Evolutionary conservation across 2,797 vertebrate species (phyloP).

Genomic region (Falco biarmicus): DNA sequence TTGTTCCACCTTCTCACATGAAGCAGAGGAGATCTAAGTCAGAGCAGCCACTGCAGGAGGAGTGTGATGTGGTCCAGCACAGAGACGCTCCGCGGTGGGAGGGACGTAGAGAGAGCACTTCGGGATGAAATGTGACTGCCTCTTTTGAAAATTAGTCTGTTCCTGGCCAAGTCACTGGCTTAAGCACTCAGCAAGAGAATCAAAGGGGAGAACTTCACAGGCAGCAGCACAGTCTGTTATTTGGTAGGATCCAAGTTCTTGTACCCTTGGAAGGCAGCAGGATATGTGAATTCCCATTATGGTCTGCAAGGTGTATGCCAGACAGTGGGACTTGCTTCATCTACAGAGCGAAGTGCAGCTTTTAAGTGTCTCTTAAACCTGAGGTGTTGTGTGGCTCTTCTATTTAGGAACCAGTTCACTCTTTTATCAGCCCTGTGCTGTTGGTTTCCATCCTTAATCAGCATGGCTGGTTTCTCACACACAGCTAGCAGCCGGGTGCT

Average conservation of each 20-base stretch:
- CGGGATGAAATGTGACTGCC: background rate
- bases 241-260: background rate
- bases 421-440: background rate
- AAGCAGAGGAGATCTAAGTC: background rate
- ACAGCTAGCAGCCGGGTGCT: background rate
- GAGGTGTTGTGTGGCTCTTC: background rate
- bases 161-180: background rate
- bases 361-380: background rate
- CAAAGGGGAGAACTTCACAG: background rate
- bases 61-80: background rate
- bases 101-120: background rate
- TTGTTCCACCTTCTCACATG: background rate
- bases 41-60: background rate
- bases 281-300: accelerated
- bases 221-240: background rate
- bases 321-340: background rate
- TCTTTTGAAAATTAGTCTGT: background rate
- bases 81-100: background rate
- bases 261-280: background rate
- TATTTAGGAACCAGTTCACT: background rate
- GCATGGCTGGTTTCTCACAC: background rate
- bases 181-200: background rate
- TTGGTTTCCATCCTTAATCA: background rate
- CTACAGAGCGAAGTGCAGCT: background rate
- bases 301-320: accelerated